These are phyloP conservation scores for Crax fasciolata DNA, from an alignment of 2,797 vertebrate genomes.

Conservation along the genomic window DNA sequence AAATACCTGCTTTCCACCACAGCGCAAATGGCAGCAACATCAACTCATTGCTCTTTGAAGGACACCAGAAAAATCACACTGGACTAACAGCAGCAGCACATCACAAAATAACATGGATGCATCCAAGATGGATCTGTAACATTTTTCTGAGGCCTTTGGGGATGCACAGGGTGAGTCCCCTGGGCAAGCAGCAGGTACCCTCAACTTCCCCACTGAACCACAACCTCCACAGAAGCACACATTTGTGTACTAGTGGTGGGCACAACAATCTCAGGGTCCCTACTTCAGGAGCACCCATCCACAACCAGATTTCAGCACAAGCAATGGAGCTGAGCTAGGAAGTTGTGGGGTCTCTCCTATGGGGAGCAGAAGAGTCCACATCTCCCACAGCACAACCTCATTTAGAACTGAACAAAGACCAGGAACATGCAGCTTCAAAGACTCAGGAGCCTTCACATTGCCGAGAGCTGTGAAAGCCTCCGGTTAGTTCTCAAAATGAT, in stretches of 20 bases:
- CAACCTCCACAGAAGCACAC: background rate
- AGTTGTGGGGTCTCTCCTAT: background rate
- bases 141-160: background rate
- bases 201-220: background rate
- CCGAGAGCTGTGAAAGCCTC: background rate
- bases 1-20: fast-evolving
- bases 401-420: background rate
- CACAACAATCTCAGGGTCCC: fast-evolving
- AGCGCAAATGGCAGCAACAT: background rate
- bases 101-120: background rate
- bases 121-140: background rate
- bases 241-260: fast-evolving
- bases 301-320: background rate
- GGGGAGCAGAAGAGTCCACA: background rate
- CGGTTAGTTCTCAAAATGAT: background rate
- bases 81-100: background rate
- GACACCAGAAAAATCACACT: background rate
- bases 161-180: background rate
- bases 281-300: background rate
- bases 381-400: fast-evolving
- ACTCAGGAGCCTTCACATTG: background rate
- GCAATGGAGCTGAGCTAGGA: background rate
- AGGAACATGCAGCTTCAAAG: fast-evolving
- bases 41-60: background rate
- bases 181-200: background rate